Evolutionary conservation across 2,888 invertebrate species (phyloP).

Genomic region (Argyra leucocephala): DNA sequence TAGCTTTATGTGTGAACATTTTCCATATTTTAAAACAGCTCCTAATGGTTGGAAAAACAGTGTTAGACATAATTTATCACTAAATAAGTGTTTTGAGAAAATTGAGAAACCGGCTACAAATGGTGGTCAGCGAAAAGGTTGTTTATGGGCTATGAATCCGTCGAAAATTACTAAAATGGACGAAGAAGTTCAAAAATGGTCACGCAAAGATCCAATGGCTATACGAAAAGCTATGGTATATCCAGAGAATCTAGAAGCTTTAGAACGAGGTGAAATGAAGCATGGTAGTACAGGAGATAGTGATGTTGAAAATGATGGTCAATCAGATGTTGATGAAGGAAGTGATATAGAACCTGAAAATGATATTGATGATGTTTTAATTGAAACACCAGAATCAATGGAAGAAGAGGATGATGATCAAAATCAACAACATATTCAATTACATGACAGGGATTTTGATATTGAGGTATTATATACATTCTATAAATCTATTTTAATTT

Average conservation of each 20-base stretch:
- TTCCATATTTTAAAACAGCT: slow-evolving; percentile 96
- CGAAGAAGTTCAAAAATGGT: slow-evolving; percentile 96
- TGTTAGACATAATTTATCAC: slow-evolving; percentile 89
- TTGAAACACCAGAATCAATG: slow-evolving; percentile 44
- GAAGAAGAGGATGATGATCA: slow-evolving; percentile 44
- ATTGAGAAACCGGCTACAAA: slow-evolving; percentile 89
- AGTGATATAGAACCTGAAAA: slow-evolving; percentile 50
- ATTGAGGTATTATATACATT: slow-evolving; percentile 49
- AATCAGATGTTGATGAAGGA: slow-evolving; percentile 44
- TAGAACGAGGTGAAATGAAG: slow-evolving; percentile 83
- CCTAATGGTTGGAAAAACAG: slow-evolving; percentile 99
- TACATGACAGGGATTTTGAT: slow-evolving; percentile 47
- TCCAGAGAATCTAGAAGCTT: slow-evolving; percentile 74
- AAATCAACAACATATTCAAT: slow-evolving; percentile 25
- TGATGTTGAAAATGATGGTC: slow-evolving; percentile 48
- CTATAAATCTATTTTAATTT: slow-evolving; percentile 14
- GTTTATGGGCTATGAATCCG: slow-evolving; percentile 95
- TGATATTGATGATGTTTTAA: slow-evolving; percentile 47
- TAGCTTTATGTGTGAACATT: slow-evolving; percentile 97
- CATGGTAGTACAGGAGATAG: slow-evolving; percentile 57
- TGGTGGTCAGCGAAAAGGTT: slow-evolving; percentile 74
- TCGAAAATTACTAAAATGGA: slow-evolving; percentile 93
- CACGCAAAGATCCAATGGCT: slow-evolving; percentile 85
- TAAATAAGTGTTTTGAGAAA: slow-evolving; percentile 98
- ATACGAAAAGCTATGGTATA: slow-evolving; percentile 89